phyloP scores from a whole-genome alignment of 2,113 vertebrate species.

The Cynoglossus semilaevis region DNA sequence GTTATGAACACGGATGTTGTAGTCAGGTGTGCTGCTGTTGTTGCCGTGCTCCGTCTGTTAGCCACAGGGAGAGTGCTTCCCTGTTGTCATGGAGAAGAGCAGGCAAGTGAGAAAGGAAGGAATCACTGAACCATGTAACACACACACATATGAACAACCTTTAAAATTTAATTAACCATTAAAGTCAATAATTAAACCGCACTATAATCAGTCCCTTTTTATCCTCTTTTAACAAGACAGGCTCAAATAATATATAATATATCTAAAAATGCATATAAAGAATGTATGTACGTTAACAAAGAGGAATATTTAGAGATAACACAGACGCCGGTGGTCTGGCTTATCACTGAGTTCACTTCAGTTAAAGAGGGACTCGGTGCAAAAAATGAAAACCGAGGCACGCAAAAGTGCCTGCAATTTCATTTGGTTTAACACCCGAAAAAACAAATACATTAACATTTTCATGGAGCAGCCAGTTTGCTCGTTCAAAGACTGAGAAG shows the following conservation, averaged over 20 bases:
- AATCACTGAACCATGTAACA: constrained; percentile 55
- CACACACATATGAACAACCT: constrained; percentile 21
- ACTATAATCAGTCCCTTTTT: neutral
- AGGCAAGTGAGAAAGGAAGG: constrained; percentile 26
- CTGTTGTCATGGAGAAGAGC: constrained; percentile 51
- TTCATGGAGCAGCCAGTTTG: too few relatives aligned
- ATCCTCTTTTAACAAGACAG: neutral
- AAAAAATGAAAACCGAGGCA: constrained; percentile 19
- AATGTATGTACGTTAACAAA: neutral
- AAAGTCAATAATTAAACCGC: constrained; percentile 1
- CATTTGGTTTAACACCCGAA: too few relatives aligned
- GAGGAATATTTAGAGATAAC: neutral
- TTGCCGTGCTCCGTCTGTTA: neutral
- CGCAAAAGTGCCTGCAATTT: neutral
- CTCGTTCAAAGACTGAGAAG: too few relatives aligned
- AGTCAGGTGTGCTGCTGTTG: constrained; percentile 4
- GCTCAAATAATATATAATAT: neutral
- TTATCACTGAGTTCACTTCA: constrained; percentile 23
- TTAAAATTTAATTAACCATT: constrained; percentile 1
- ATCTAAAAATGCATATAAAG: neutral
- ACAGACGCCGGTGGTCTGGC: constrained; percentile 19
- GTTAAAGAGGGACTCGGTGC: constrained; percentile 21
- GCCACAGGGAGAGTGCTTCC: constrained; percentile 48
- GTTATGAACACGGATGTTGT: constrained; percentile 27
- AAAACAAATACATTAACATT: too few relatives aligned